Evolutionary conservation across 1,140 invertebrate genomes (phyloP).

Genomic region (Aphelinus atriplicis): DNA sequence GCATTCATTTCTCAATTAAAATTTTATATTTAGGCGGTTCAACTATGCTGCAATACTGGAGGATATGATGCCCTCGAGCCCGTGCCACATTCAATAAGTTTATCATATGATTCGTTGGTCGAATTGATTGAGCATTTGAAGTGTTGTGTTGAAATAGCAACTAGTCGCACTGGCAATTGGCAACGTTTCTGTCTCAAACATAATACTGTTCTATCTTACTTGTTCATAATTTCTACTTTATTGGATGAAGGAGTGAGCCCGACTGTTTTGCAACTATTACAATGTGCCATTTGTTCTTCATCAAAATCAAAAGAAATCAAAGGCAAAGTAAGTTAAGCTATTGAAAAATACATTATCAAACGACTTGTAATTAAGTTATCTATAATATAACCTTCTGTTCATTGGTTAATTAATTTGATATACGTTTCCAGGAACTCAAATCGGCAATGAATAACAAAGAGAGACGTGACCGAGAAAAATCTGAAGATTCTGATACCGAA

Average conservation of each 20-base stretch:
- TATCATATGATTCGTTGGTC: constrained; percentile 90
- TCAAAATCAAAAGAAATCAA: constrained; percentile 59
- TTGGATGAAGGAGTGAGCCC: constrained; percentile 94
- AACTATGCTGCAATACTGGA: constrained; percentile 70
- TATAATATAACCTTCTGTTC: too few species aligned
- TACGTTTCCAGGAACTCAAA: constrained; percentile 63
- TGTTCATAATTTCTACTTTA: constrained; percentile 66
- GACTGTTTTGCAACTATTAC: constrained; percentile 88
- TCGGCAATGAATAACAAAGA: constrained; percentile 56
- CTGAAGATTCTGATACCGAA: constrained; percentile 75
- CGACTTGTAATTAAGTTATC: too few species aligned
- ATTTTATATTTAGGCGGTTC: constrained; percentile 63
- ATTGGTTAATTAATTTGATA: background rate
- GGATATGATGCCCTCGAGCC: constrained; percentile 68
- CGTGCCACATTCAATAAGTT: constrained; percentile 64
- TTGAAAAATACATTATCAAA: background rate
- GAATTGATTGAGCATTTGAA: constrained; percentile 95
- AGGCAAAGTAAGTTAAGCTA: constrained; percentile 48
- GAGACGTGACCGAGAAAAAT: constrained; percentile 72
- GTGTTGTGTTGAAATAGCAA: constrained; percentile 91
- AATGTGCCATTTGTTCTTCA: constrained; percentile 82
- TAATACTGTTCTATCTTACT: constrained; percentile 72
- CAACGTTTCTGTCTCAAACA: constrained; percentile 88
- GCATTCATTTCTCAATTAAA: background rate
- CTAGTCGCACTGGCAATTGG: constrained; percentile 93